Evolutionary conservation across 2,797 vertebrate species (phyloP), one percentile per base, ranked within the genome.

Genomic region (Pseudochirops cupreus): DNA sequence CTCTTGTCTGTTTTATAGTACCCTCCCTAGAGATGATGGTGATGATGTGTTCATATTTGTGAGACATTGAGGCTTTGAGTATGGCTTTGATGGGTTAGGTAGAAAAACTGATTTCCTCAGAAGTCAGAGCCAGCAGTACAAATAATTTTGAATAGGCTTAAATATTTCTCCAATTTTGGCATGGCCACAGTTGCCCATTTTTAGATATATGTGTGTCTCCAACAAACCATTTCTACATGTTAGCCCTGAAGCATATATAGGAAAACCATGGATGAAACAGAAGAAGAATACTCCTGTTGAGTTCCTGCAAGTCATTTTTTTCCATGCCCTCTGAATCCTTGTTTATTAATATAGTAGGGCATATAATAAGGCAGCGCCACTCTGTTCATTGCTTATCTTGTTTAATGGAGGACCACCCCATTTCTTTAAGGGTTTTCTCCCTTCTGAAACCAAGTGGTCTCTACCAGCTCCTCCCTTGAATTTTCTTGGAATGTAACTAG

Each of bases 1-100:
- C 3, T 46, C 9, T 11, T 82, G 74, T 26, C 74, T 82, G 0
- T 82, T 82, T 46, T 46, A 24, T 46, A 24, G 33, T 46, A 33
- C 4, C 33, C 0, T 2, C 2, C 28, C 29, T 31, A 95, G 87
- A 58, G 29, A 93, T 52, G 82, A 31, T 94, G 82, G 91, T 92
- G 94, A 82, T 59, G 54, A 94, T 52, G 53, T 62, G 2, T 56
- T 92, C 55, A 24, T 95, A 55, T 96, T 12, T 91, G 50, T 92
- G 57, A 94, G 46, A 94, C 90, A 97, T 91, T 93, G 52, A 94
- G n/a, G 11, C 87, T 96, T 97, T 95, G 96, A 94, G 31, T 96
- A 29, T 93, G 95, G 54, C 52, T 96, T 91, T 96, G 74, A 96
- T 87, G 56, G 50, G 94, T 93, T 91, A 39, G 90, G 95, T 92